Conservation (phyloP, 2,113 vertebrate genomes). For the Tragelaphus imberbis region DNA sequence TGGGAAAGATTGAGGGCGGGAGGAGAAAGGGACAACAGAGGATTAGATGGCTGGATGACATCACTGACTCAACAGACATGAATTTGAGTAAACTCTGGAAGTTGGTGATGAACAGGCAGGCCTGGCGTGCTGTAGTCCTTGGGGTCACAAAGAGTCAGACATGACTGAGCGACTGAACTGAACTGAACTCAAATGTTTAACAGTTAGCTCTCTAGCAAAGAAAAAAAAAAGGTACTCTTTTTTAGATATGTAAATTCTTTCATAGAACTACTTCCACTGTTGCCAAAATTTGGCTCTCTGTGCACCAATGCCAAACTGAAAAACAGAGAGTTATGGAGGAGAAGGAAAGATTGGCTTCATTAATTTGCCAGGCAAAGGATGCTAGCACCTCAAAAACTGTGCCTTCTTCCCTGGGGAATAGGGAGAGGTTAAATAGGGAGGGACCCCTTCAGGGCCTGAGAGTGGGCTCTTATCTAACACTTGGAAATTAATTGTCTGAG, state of each 20-base stretch:
- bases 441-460: neutral
- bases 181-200: neutral
- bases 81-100: neutral
- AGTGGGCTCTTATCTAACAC: neutral
- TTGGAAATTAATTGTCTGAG: too few species aligned
- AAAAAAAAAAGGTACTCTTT: neutral
- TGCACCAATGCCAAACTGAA: neutral
- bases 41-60: neutral
- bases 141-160: neutral
- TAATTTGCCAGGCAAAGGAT: neutral
- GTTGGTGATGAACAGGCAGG: neutral
- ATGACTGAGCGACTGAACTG: accelerated
- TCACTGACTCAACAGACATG: neutral
- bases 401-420: neutral
- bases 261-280: neutral
- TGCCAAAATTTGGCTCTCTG: neutral
- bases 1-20: neutral
- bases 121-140: neutral
- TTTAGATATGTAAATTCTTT: neutral
- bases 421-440: neutral
- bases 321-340: neutral
- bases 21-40: neutral
- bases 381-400: neutral
- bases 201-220: neutral
- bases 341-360: neutral